These are phyloP conservation scores for Betta splendens DNA, from an alignment of 2,797 vertebrate genomes.

Conservation along the genomic window DNA sequence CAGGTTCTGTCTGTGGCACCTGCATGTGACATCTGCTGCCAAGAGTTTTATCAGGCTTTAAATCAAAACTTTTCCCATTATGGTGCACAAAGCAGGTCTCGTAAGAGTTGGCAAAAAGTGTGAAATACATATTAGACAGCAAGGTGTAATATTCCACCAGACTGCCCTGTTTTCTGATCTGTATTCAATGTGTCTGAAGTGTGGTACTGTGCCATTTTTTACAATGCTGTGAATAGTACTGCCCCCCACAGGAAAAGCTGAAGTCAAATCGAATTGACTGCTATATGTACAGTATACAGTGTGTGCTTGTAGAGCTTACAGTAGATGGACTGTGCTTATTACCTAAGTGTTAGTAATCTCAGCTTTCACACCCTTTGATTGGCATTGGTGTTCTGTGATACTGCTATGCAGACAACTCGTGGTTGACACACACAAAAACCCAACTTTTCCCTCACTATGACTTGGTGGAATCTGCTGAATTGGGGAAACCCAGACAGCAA, in stretches of 20 bases:
- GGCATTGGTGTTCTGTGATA: conserved; percentile 23
- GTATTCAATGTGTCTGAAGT: no score
- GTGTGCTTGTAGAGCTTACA: no score
- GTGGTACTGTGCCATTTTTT: no score
- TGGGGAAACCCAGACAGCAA: conserved; percentile 59
- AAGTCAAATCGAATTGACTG: background rate
- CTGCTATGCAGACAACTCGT: conserved; percentile 9
- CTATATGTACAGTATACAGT: no score
- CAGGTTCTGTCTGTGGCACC: conserved; percentile 1
- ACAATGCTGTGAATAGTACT: background rate
- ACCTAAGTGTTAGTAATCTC: no score
- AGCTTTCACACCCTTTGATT: conserved; percentile 48
- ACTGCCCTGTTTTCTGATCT: no score
- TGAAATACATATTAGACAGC: background rate
- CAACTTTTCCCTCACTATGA: conserved; percentile 61
- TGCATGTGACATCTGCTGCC: background rate
- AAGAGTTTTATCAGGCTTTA: background rate
- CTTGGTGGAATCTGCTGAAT: conserved; percentile 60
- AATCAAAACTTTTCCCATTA: background rate
- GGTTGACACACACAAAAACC: conserved; percentile 24
- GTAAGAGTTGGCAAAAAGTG: background rate
- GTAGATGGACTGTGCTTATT: no score
- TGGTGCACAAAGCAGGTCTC: background rate
- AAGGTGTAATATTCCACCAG: background rate
- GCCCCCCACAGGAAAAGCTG: background rate